phyloP scores from a whole-genome alignment of 2,888 invertebrate genomes.

The Cheilosia vernalis region DNA sequence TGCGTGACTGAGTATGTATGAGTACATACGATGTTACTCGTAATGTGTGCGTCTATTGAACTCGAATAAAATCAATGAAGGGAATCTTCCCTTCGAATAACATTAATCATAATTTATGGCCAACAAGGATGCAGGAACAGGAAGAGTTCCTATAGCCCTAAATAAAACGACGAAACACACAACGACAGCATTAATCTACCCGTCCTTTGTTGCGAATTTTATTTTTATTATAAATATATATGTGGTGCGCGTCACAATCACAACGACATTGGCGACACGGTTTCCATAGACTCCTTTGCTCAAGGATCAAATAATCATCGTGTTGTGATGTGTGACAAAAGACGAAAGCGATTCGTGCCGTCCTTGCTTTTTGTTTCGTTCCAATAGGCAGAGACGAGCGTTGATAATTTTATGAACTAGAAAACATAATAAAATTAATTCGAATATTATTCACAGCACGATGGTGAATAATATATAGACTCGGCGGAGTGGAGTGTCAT shows the following conservation, averaged over 20 bases:
- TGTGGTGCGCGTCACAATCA: constrained; percentile 45
- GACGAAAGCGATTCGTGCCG: constrained; percentile 9
- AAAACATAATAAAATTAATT: constrained; percentile 83
- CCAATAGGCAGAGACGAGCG: constrained; percentile 59
- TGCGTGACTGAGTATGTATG: constrained; percentile 35
- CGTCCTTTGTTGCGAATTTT: constrained; percentile 27
- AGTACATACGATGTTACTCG: constrained; percentile 39
- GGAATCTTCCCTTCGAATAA: constrained; percentile 63
- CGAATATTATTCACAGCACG: constrained; percentile 76
- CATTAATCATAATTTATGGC: constrained; percentile 74
- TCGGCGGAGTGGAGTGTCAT: not conserved
- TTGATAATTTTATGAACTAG: constrained; percentile 82
- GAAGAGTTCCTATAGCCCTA: not conserved
- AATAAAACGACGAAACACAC: constrained; percentile 13
- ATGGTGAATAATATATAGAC: constrained; percentile 35
- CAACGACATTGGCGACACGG: constrained; percentile 55
- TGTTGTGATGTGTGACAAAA: constrained; percentile 43
- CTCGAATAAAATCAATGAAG: constrained; percentile 74
- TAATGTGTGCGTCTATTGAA: constrained; percentile 62
- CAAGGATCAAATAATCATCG: constrained; percentile 70
- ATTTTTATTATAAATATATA: constrained; percentile 3
- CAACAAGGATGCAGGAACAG: constrained; percentile 40
- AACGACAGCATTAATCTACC: constrained; percentile 23
- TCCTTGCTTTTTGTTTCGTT: constrained; percentile 28
- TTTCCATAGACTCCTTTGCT: constrained; percentile 62